Conservation (phyloP, 2,888 invertebrate species). For the Tinea semifulvella region DNA sequence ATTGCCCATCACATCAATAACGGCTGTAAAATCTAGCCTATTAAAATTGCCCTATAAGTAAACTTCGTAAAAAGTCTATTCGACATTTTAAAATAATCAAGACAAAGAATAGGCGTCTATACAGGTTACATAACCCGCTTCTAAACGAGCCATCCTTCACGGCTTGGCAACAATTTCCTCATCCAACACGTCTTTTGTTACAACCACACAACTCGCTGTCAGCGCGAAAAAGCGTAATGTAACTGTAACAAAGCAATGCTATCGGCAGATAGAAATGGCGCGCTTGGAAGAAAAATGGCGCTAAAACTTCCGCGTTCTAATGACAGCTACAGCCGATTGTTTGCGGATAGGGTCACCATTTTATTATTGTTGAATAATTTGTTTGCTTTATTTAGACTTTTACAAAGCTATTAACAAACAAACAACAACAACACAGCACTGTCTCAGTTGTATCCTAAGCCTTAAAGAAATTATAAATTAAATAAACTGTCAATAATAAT, state of each 20-base stretch:
- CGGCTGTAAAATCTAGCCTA: too few species aligned
- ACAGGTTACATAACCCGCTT: constrained; percentile 6
- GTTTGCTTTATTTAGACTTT: too few species aligned
- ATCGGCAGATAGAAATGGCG: background rate
- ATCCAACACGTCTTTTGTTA: constrained; percentile 7
- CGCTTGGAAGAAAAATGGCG: constrained; percentile 11
- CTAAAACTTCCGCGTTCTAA: constrained; percentile 12
- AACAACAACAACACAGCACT: too few species aligned
- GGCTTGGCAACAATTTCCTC: constrained; percentile 2
- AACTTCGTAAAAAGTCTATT: too few species aligned
- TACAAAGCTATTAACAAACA: too few species aligned
- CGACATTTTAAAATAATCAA: background rate
- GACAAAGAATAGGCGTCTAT: background rate
- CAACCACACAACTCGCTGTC: background rate
- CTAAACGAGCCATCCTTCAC: constrained; percentile 4
- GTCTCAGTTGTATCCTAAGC: too few species aligned
- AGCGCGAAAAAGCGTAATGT: background rate
- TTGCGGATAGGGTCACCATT: background rate
- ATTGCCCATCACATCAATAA: too few species aligned
- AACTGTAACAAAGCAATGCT: constrained; percentile 1
- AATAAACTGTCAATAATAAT: too few species aligned
- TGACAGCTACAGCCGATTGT: constrained; percentile 12
- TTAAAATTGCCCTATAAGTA: too few species aligned
- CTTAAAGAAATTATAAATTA: too few species aligned
- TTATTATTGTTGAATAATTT: too few species aligned